Evolutionary conservation across 1,140 invertebrate genomes (phyloP).

Genomic region (Mya arenaria): DNA sequence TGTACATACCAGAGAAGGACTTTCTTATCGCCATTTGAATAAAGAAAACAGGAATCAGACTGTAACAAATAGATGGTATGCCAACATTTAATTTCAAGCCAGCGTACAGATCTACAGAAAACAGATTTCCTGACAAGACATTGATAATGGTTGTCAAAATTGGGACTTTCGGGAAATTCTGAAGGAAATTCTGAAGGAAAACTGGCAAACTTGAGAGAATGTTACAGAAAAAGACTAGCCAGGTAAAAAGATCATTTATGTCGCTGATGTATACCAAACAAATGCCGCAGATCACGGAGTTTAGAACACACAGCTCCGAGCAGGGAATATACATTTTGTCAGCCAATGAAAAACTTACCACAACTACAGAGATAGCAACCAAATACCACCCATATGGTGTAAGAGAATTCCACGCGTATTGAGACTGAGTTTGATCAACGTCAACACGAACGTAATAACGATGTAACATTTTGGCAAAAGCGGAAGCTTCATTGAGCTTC

Average conservation of each 20-base stretch:
- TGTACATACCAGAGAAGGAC: conserved; percentile 90
- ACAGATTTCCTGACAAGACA: conserved; percentile 66
- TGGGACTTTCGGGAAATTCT: conserved; percentile 70
- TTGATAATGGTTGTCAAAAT: conserved; percentile 61
- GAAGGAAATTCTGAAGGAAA: conserved; percentile 87
- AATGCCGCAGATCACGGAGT: conserved; percentile 87
- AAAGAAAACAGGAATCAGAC: conserved; percentile 89
- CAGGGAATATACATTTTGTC: conserved; percentile 90
- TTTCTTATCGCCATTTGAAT: conserved; percentile 87
- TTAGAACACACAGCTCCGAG: conserved; percentile 90
- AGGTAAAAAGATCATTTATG: conserved; percentile 87
- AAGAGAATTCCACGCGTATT: conserved; percentile 91
- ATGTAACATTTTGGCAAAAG: conserved; percentile 69
- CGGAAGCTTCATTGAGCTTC: conserved; percentile 67
- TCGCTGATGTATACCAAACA: conserved; percentile 87
- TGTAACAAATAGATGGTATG: conserved; percentile 88
- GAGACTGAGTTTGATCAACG: conserved; percentile 89
- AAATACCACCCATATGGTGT: conserved; percentile 91
- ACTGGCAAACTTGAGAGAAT: conserved; percentile 91
- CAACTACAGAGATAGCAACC: conserved; percentile 87
- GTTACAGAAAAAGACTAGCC: conserved; percentile 90
- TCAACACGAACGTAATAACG: conserved; percentile 79
- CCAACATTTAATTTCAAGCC: conserved; percentile 72
- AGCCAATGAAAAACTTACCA: conserved; percentile 89
- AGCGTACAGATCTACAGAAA: conserved; percentile 64